Percentiles rank a stretch among this genome's conserved stretches.
These are phyloP conservation scores for Ornithoptera priamus DNA, from an alignment of 2,888 invertebrate genomes.

Conservation along the genomic window DNA sequence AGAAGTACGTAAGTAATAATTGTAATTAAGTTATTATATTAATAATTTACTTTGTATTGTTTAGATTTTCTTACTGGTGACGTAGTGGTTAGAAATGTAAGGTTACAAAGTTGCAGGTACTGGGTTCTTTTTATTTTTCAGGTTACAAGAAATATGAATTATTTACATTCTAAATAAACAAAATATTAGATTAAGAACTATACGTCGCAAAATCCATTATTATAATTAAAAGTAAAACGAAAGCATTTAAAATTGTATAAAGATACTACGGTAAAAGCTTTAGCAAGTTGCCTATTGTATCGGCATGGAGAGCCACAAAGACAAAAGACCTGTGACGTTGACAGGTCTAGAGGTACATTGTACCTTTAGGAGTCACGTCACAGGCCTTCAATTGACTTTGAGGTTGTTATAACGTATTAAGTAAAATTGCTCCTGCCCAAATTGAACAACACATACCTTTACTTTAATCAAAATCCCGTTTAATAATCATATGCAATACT, in stretches of 20 bases:
- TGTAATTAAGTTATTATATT: neutral
- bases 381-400: slow-evolving; percentile 16
- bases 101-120: neutral
- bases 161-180: neutral
- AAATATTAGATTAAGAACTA: neutral
- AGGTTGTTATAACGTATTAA: neutral
- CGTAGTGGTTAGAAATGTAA: neutral
- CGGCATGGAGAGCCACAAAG: slow-evolving; percentile 47
- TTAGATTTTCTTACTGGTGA: neutral
- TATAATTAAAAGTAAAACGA: slow-evolving; percentile 24
- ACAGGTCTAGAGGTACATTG: slow-evolving; percentile 33
- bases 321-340: slow-evolving; percentile 49
- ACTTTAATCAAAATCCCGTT: no score
- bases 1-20: no score
- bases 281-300: slow-evolving; percentile 54
- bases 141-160: neutral
- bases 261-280: slow-evolving; percentile 25
- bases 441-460: no score
- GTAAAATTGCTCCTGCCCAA: neutral
- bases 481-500: no score
- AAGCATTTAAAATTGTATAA: slow-evolving; percentile 25
- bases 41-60: neutral
- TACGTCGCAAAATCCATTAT: slow-evolving; percentile 19
- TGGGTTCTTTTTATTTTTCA: neutral
- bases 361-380: slow-evolving; percentile 27